A percentile compares a stretch with the other conserved stretches of the same genome.
Evolutionary conservation across 2,797 vertebrate genomes (phyloP).

Genomic region (Thalassophryne amazonica): DNA sequence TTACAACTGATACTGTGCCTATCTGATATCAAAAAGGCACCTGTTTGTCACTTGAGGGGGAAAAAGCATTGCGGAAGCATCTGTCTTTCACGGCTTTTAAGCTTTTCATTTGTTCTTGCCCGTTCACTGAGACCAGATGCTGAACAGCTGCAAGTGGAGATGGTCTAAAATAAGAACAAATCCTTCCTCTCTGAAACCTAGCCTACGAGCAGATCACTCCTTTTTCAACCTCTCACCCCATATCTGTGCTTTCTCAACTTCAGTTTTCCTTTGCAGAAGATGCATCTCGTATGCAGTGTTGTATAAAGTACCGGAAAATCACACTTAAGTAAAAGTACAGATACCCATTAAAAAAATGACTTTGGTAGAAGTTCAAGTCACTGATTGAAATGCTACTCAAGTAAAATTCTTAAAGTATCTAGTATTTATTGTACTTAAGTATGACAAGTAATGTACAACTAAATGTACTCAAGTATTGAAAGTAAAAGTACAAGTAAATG

Average conservation of each 20-base stretch:
- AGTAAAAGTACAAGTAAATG: no score
- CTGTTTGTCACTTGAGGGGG: conserved; percentile 64
- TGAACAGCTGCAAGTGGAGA: conserved; percentile 63
- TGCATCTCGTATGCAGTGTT: conserved; percentile 10
- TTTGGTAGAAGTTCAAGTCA: no score
- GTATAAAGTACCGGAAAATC: no score
- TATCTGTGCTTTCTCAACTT: background rate
- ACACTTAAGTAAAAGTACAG: no score
- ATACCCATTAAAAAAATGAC: no score
- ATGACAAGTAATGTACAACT: no score
- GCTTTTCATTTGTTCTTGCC: conserved; percentile 59
- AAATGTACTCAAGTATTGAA: no score
- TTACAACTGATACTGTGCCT: conserved; percentile 19
- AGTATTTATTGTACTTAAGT: no score
- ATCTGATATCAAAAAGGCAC: conserved; percentile 70
- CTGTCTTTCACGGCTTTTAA: conserved; percentile 57
- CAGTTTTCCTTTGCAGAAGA: background rate
- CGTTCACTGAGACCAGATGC: conserved; percentile 68
- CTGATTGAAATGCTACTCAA: no score
- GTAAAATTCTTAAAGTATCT: no score
- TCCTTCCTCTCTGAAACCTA: conserved; percentile 38
- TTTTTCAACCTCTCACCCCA: background rate
- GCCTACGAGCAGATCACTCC: conserved; percentile 20
- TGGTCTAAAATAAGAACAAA: conserved; percentile 46
- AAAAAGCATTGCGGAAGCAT: conserved; percentile 45